Percentiles rank a stretch among this genome's conserved stretches.
phyloP scores from a whole-genome alignment of 2,113 vertebrate genomes.

The Otocyon megalotis region DNA sequence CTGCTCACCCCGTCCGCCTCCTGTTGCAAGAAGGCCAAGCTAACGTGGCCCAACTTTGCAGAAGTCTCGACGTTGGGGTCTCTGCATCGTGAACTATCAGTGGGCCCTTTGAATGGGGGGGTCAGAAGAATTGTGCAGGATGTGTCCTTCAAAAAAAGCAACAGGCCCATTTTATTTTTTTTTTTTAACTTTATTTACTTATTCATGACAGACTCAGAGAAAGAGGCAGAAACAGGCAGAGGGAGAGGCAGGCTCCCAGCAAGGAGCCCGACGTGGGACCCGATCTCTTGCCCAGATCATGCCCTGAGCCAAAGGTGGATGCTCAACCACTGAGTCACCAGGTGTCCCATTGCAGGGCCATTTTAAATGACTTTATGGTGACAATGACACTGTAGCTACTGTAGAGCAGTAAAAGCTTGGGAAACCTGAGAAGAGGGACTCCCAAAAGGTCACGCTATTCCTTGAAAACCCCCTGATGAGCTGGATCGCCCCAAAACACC shows the following conservation, averaged over 20 bases:
- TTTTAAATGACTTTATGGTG: not conserved
- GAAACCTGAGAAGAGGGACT: not conserved
- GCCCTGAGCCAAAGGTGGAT: too few species aligned
- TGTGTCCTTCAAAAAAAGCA: not conserved
- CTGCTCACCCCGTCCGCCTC: rapidly evolving
- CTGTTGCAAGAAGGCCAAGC: not conserved
- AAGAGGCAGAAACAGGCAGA: too few species aligned
- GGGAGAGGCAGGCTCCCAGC: too few species aligned
- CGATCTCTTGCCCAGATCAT: too few species aligned
- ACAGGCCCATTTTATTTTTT: not conserved
- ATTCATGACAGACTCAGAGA: too few species aligned
- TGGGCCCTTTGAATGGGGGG: rapidly evolving
- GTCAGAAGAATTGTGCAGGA: not conserved
- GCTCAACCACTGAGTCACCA: too few species aligned
- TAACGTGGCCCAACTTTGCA: not conserved
- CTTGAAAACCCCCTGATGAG: not conserved
- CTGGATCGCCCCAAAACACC: not conserved
- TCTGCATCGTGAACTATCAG: not conserved
- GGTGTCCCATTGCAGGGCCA: too few species aligned
- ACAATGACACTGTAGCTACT: not conserved
- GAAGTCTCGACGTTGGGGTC: not conserved
- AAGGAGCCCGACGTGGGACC: too few species aligned
- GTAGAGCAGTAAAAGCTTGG: not conserved
- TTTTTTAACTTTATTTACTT: too few species aligned
- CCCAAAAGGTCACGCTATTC: not conserved